Conservation (phyloP, 2,888 invertebrate species). For the Hipparchia sbordonii region DNA sequence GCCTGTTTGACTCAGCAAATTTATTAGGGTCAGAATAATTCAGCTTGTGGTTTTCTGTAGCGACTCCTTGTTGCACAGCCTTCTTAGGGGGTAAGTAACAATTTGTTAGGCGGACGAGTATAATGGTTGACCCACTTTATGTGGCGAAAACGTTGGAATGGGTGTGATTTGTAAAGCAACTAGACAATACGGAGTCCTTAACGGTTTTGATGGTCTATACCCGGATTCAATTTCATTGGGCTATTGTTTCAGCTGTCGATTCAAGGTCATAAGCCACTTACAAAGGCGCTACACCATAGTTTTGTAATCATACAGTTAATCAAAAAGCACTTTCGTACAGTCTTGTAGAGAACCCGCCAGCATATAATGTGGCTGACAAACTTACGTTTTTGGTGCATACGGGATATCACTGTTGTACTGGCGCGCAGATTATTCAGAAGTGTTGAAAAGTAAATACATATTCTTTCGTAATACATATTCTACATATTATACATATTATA, state of each 20-base stretch:
- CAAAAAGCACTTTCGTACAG: neutral
- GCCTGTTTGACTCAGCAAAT: slow-evolving; percentile 76
- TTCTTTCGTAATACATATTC: no score
- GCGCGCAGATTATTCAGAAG: no score
- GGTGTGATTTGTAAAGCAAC: slow-evolving; percentile 68
- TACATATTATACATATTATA: no score
- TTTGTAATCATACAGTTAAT: neutral
- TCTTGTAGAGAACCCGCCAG: no score
- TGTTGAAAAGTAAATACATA: no score
- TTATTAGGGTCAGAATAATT: slow-evolving; percentile 82
- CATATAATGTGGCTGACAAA: no score
- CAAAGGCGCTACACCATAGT: slow-evolving; percentile 2
- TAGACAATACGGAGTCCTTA: slow-evolving; percentile 54
- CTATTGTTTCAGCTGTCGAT: slow-evolving; percentile 21
- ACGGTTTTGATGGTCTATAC: slow-evolving; percentile 20
- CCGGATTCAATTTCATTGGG: slow-evolving; percentile 10
- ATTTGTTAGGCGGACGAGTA: slow-evolving; percentile 70
- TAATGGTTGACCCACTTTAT: slow-evolving; percentile 79
- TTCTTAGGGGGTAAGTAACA: slow-evolving; percentile 69
- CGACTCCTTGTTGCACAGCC: slow-evolving; percentile 75
- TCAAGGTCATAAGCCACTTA: slow-evolving; percentile 29
- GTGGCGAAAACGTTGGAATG: slow-evolving; percentile 60
- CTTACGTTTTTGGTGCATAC: no score
- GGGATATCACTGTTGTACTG: no score
- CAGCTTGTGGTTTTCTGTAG: slow-evolving; percentile 77